A percentile compares a stretch with the other conserved stretches of the same genome.
Evolutionary conservation across 2,888 invertebrate genomes (phyloP).

Genomic region (Cryptocephalus primarius): DNA sequence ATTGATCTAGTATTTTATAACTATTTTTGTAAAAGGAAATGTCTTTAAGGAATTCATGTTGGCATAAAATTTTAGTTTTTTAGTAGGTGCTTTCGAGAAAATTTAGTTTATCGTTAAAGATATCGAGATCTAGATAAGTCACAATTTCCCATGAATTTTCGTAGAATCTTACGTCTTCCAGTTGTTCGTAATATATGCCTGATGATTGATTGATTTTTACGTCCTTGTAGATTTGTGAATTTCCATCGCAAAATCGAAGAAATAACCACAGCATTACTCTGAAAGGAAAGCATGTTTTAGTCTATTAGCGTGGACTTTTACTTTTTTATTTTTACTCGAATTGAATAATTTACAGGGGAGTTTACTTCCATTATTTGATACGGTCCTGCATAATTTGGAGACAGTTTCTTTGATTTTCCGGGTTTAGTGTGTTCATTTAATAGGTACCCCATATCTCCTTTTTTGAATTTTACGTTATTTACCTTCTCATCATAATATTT

Average conservation of each 20-base stretch:
- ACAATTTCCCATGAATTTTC: conserved; percentile 6
- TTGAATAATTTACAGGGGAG: conserved; percentile 6
- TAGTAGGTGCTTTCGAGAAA: conserved; percentile 1
- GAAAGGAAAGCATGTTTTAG: conserved; percentile 8
- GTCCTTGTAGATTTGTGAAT: no score
- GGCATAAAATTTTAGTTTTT: conserved; percentile 1
- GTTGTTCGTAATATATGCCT: conserved; percentile 5
- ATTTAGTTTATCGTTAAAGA: conserved; percentile 3
- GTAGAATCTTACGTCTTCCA: conserved; percentile 1
- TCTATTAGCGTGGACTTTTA: conserved; percentile 5
- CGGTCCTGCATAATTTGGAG: conserved; percentile 4
- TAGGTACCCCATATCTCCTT: conserved; percentile 2
- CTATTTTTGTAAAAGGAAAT: conserved; percentile 1
- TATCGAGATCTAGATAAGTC: conserved; percentile 5
- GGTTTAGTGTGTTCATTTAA: conserved; percentile 2
- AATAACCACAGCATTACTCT: conserved; percentile 1
- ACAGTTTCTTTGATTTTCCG: conserved; percentile 6
- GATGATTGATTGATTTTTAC: neutral
- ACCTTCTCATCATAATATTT: conserved; percentile 11
- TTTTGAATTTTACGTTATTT: conserved; percentile 1
- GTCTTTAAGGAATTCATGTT: neutral
- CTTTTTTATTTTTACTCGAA: conserved; percentile 6
- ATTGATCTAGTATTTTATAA: neutral
- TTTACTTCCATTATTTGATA: conserved; percentile 4
- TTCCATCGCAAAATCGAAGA: neutral